phyloP scores from a whole-genome alignment of 1,140 invertebrate species.

The Drosophila nigromelanica region DNA sequence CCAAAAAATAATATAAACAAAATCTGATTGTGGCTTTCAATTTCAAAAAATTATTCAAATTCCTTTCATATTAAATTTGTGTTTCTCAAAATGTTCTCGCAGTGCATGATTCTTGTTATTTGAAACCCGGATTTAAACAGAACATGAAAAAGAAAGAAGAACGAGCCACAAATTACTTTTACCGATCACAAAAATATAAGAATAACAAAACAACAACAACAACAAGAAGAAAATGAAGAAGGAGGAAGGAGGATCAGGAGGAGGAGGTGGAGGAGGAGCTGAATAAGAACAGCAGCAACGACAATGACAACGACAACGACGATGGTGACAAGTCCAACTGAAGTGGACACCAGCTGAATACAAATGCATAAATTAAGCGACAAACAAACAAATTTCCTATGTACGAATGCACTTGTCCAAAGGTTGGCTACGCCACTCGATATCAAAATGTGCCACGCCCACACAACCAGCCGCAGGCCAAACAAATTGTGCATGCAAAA shows the following conservation, averaged over 20 bases:
- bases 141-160: conserved; percentile 71
- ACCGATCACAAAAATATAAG: conserved; percentile 60
- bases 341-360: conserved; percentile 65
- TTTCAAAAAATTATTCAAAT: too few species aligned
- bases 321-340: conserved; percentile 49
- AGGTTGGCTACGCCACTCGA: conserved; percentile 48
- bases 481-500: conserved; percentile 64
- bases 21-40: too few species aligned
- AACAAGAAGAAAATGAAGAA: conserved; percentile 21
- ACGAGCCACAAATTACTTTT: conserved; percentile 77
- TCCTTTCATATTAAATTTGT: too few species aligned
- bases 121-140: conserved; percentile 77
- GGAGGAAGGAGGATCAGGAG: too few species aligned
- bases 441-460: conserved; percentile 15
- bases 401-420: conserved; percentile 78
- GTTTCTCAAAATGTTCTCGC: conserved; percentile 14
- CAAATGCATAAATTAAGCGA: conserved; percentile 73
- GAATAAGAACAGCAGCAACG: conserved; percentile 30
- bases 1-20: too few species aligned
- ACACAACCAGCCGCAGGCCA: conserved; percentile 15
- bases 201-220: conserved; percentile 34
- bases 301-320: conserved; percentile 21
- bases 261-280: too few species aligned
- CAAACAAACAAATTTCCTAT: conserved; percentile 73
- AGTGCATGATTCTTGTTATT: conserved; percentile 67